Conservation (phyloP, 2,797 vertebrate genomes). For the Tauraco hartlaubi region DNA sequence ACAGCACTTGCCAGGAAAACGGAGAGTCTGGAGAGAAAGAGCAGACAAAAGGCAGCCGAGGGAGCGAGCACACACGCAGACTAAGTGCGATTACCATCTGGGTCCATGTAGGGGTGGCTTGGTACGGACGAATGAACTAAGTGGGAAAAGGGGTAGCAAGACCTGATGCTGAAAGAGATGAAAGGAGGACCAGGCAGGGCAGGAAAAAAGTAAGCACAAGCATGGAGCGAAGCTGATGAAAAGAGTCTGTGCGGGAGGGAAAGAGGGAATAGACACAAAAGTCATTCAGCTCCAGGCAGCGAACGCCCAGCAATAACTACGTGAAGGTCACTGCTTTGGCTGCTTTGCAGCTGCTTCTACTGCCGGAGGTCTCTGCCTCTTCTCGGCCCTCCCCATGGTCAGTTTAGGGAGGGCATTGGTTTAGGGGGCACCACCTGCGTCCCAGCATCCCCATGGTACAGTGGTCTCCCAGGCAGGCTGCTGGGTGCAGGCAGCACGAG, state of each 20-base stretch:
- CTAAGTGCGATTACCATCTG: not conserved
- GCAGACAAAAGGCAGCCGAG: not conserved
- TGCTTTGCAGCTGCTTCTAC: conserved; percentile 22
- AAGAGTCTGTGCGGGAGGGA: not conserved
- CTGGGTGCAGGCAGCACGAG: not conserved
- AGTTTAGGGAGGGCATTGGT: not conserved
- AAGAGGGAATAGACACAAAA: not conserved
- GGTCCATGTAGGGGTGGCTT: not conserved
- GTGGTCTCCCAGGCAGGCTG: not conserved
- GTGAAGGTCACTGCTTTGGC: not conserved
- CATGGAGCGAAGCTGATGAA: not conserved
- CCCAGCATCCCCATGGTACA: not conserved
- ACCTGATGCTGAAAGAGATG: not conserved
- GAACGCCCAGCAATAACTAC: fast-evolving
- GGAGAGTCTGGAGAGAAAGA: not conserved
- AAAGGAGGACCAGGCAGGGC: not conserved
- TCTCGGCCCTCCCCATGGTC: not conserved
- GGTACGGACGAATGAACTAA: fast-evolving
- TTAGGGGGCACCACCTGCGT: not conserved
- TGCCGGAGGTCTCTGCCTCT: not conserved
- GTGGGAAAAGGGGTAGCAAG: not conserved
- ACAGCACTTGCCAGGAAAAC: not conserved
- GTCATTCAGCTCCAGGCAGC: conserved; percentile 11
- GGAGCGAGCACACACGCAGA: not conserved
- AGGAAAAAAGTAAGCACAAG: not conserved